Evolutionary conservation across 1,140 invertebrate species (phyloP).

Genomic region (Rhopalosiphum maidis): DNA sequence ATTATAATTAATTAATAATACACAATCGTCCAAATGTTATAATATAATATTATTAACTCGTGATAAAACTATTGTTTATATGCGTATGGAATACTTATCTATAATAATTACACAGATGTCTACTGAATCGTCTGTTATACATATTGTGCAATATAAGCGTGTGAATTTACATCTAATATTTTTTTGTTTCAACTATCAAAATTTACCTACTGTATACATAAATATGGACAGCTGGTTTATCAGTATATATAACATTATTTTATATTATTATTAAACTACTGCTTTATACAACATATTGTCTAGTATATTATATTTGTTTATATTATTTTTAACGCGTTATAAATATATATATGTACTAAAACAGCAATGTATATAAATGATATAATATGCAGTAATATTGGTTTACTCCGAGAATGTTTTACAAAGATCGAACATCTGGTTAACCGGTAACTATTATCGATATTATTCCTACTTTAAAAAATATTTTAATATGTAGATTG

Average conservation of each 20-base stretch:
- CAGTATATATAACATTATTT: not conserved
- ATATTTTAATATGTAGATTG: not conserved
- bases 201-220: not conserved
- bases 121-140: not conserved
- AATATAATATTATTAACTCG: not conserved
- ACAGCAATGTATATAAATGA: too few relatives aligned
- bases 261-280: constrained; percentile 2
- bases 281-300: not conserved
- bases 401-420: not conserved
- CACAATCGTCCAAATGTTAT: not conserved
- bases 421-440: not conserved
- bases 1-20: not conserved
- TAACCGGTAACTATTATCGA: not conserved
- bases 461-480: not conserved
- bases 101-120: not conserved
- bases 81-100: not conserved
- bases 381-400: not conserved
- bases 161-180: not conserved
- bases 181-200: not conserved
- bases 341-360: not conserved
- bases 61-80: too few relatives aligned
- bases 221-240: not conserved
- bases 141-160: not conserved
- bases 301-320: not conserved
- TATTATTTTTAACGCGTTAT: not conserved